Evolutionary conservation across 2,113 vertebrate species (phyloP), one percentile per base, ranked within the genome.

Genomic region (Perca fluviatilis): DNA sequence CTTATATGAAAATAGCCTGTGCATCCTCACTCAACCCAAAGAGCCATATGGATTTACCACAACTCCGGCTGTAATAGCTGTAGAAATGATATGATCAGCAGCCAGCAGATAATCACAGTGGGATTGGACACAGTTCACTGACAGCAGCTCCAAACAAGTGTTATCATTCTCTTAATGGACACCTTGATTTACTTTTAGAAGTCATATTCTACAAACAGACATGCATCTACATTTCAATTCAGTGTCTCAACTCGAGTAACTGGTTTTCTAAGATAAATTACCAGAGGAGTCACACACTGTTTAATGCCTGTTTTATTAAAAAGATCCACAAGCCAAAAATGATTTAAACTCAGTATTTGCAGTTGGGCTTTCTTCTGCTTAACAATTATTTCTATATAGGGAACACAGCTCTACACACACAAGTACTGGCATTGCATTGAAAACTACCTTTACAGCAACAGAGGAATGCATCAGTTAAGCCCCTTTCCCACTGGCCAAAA

Each of bases 11-110:
- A 58, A 74, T 11, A 76, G 40, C 19, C 15, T 36, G 50, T 49
- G 36, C 49, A 60, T 78, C 82, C 54, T 75, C 67, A 7, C 36
- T 47, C 51, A 49, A 51, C 21, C 27, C 47, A 54, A 40, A 76
- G 57, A 82, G 62, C 47, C 6, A 2, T 85, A 86, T 88, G 72
- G 89, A 89, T 90, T 85, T 84, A 43, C 58, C 40, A 57, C 88
- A 84, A 79, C 61, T 83, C 62, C 19, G 53, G 5, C 74, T 71
- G 61, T 46, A 79, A 43, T 19, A 62, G 71, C 58, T 53, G 58
- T 30, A 46, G 46, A 63, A 66, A 79, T 53, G 3, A 83, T 65
- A 80, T 67, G 87, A 90, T 69, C 62, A 83, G 54, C 77, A 62
- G 74, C 72, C 83, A 63, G 73, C 54, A 78, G 75, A 86, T 86